These are phyloP conservation scores for Aphaenogaster ashmeadi DNA, from an alignment of 1,140 invertebrate genomes.

Conservation along the genomic window DNA sequence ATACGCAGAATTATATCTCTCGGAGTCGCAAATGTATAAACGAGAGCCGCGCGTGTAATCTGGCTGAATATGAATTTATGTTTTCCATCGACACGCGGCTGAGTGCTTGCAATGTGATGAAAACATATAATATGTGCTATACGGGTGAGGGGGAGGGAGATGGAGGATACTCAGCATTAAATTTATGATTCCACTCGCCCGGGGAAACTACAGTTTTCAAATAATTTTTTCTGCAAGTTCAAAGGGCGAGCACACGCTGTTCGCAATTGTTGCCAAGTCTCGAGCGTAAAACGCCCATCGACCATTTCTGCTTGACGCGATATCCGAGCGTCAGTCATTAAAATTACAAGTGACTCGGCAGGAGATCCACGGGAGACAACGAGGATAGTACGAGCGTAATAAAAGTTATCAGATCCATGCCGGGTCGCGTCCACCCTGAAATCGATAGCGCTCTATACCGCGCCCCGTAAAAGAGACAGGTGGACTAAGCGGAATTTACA, in stretches of 20 bases:
- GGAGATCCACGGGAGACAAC: not conserved
- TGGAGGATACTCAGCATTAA: conserved; percentile 32
- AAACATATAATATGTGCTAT: conserved; percentile 53
- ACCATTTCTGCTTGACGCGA: not conserved
- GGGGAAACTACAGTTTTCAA: conserved; percentile 16
- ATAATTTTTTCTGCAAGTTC: not conserved
- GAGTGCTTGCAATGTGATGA: conserved; percentile 49
- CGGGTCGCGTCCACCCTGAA: not conserved
- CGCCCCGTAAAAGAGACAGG: not conserved
- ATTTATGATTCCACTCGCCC: conserved; percentile 38
- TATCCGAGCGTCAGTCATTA: conserved; percentile 14
- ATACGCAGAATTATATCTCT: conserved; percentile 57
- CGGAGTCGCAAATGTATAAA: conserved; percentile 58
- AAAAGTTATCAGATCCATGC: conserved; percentile 49
- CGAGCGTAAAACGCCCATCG: not conserved
- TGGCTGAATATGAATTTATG: conserved; percentile 75
- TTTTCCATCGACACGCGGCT: conserved; percentile 66
- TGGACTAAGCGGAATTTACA: not conserved
- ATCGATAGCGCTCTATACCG: not conserved
- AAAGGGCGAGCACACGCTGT: not conserved
- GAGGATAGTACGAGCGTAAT: conserved; percentile 1
- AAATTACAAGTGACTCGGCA: conserved; percentile 44
- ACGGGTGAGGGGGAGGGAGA: not conserved
- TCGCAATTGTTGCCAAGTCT: not conserved
- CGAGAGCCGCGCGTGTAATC: conserved; percentile 70